Conservation (phyloP, 2,113 vertebrate genomes). For the Donacobius atricapilla region DNA sequence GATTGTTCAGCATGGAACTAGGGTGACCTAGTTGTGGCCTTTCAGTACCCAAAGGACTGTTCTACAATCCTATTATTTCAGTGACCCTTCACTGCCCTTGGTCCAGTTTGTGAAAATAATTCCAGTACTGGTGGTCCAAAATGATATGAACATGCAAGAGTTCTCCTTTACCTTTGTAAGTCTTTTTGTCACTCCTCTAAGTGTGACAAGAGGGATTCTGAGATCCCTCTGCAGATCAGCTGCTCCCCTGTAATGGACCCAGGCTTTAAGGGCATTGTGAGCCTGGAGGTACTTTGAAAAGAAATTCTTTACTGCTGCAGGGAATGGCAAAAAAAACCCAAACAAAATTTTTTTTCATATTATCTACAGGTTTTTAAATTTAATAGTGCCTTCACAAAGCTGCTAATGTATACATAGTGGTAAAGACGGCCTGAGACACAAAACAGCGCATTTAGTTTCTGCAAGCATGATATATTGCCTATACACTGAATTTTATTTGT, state of each 20-base stretch:
- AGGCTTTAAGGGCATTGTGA: neutral
- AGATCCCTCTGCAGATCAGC: neutral
- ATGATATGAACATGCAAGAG: neutral
- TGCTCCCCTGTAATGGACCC: neutral
- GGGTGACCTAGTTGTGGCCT: neutral
- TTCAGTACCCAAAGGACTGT: neutral
- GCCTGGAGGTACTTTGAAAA: neutral
- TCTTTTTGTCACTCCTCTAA: neutral
- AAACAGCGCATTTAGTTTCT: neutral
- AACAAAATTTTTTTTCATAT: neutral
- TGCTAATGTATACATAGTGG: neutral
- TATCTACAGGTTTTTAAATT: neutral
- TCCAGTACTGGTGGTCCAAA: neutral
- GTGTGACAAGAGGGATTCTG: neutral
- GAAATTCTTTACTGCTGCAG: neutral
- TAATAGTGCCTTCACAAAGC: neutral
- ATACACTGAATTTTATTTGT: conserved; percentile 19
- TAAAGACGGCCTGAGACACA: neutral
- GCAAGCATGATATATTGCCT: neutral
- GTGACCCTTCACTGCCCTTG: accelerated
- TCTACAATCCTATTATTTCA: neutral
- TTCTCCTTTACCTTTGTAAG: neutral
- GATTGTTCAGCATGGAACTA: neutral
- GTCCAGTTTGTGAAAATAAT: neutral
- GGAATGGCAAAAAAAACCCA: neutral